Evolutionary conservation across 2,888 invertebrate species (phyloP), one percentile per base, ranked within the genome.

Genomic region (Agriopis aurantiaria): DNA sequence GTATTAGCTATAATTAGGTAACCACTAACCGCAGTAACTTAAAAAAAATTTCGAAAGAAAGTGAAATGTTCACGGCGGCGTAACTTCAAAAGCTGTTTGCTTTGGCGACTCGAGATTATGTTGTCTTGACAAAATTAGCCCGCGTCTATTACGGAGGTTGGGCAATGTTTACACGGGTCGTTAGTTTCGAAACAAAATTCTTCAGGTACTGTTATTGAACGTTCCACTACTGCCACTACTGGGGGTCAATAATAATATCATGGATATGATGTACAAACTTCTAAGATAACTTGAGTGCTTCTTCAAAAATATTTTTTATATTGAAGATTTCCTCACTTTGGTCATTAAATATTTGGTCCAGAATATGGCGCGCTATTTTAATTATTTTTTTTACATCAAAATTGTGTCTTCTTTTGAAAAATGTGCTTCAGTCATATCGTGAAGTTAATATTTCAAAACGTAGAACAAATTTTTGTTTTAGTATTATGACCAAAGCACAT

Each of bases 111-210:
- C 69, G 80, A 89, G 88, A 91, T 91, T 87, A 86, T 90, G 91
- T 88, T 88, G 89, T 89, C 90, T 92, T 88, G 90, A 88, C 86
- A 86, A 90, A 92, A 92, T 91, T 90, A 89, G 88, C 89, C 84
- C 80, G 70, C 57, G 81, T 76, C 82, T 82, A 88, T 86, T 85
- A 88, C 81, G 82, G 80, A 79, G 76, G 85, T 91, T 88, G 85
- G 81, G 90, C 85, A 91, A 91, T 91, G 86, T 90, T 85, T 88
- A 84, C 82, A 79, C 78, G 82, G 74, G 78, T 81, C 82, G 81
- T 78, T 82, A 84, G 85, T 88, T 88, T 82, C 85, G 81, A 85
- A 87, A 88, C 84, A 85, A 82, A 85, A 84, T 79, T 77, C 81
- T 79, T 73, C 61, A 73, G 59, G 73, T 72, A 58, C 78, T 49